Conservation (phyloP, 2,888 invertebrate species). For the Drosophila cracens region DNA sequence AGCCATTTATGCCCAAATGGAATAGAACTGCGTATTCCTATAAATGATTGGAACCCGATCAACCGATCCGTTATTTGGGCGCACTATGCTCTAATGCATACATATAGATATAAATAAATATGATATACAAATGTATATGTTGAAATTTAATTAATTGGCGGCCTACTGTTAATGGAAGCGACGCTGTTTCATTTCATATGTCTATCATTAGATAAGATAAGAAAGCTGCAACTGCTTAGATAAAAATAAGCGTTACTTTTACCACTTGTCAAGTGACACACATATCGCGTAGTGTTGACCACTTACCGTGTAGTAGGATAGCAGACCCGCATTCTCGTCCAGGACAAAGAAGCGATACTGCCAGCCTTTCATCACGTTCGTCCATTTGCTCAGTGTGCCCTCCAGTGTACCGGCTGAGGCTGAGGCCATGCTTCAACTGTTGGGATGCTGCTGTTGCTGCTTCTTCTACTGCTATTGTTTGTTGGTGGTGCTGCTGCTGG, state of each 20-base stretch:
- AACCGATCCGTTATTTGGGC: not conserved
- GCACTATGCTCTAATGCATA: not conserved
- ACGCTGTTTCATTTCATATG: constrained; percentile 18
- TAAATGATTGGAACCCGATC: not conserved
- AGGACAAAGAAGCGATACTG: constrained; percentile 99
- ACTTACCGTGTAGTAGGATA: constrained; percentile 99
- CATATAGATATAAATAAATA: not conserved
- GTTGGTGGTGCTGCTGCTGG: constrained; percentile 7
- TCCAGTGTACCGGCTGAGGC: constrained; percentile 79
- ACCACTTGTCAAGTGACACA: constrained; percentile 12
- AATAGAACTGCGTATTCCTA: not conserved
- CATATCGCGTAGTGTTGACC: constrained; percentile 9
- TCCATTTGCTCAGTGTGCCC: constrained; percentile 85
- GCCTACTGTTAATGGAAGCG: constrained; percentile 17
- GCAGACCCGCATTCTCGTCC: constrained; percentile 97
- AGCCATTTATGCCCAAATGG: not conserved
- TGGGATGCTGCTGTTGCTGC: constrained; percentile 8
- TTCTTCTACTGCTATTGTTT: constrained; percentile 7
- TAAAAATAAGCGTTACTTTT: constrained; percentile 27
- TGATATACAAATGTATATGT: not conserved
- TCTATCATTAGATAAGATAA: constrained; percentile 51
- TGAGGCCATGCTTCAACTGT: constrained; percentile 48
- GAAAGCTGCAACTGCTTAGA: constrained; percentile 35
- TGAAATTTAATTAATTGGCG: constrained; percentile 47
- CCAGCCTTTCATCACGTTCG: constrained; percentile 91